Evolutionary conservation across 35 echinoderm and acorn worm genomes (phyloP).

Genomic region (Stichopus chloronotus): DNA sequence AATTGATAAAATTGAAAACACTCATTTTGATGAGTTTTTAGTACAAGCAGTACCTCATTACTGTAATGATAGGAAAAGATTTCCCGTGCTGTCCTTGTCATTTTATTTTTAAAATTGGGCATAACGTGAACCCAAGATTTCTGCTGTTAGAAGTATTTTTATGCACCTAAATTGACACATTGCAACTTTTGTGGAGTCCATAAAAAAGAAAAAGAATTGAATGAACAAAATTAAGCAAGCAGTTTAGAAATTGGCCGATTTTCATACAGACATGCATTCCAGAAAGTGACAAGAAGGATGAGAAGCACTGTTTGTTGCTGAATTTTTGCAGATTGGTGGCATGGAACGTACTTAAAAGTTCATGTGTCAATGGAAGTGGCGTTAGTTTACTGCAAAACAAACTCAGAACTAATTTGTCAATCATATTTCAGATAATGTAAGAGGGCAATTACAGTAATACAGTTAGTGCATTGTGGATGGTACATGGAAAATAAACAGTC

Average conservation of each 20-base stretch:
- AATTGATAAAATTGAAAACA: too few relatives aligned
- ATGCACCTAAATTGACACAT: too few relatives aligned
- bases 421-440: constrained; percentile 22
- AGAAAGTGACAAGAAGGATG: neutral
- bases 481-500: constrained; percentile 37
- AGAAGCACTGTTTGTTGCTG: neutral
- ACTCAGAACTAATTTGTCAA: neutral
- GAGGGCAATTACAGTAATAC: neutral
- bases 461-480: neutral
- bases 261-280: neutral
- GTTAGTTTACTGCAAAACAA: constrained; percentile 32
- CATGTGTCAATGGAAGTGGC: neutral
- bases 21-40: too few relatives aligned
- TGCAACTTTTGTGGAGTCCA: too few relatives aligned
- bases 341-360: constrained; percentile 8
- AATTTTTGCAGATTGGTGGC: constrained; percentile 19
- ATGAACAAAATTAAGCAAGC: too few relatives aligned
- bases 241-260: constrained; percentile 5
- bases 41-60: too few relatives aligned
- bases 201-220: too few relatives aligned
- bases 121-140: too few relatives aligned
- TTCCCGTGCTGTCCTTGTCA: too few relatives aligned
- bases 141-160: too few relatives aligned
- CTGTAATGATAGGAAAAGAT: too few relatives aligned
- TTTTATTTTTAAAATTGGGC: too few relatives aligned